These are phyloP conservation scores for Incurvaria masculella DNA, from an alignment of 2,888 invertebrate species.

Conservation along the genomic window DNA sequence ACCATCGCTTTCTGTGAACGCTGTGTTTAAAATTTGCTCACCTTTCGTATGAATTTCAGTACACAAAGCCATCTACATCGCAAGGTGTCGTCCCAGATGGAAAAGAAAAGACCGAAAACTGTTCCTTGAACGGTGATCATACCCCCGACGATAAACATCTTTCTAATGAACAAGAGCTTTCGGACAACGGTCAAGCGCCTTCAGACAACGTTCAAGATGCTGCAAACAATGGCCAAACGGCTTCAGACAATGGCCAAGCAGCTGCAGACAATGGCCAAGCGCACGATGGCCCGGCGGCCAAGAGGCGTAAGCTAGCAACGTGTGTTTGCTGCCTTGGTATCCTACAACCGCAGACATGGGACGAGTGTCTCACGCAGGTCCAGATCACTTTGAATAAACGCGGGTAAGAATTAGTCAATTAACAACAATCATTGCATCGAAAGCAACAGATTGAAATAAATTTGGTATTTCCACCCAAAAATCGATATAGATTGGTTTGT, in stretches of 20 bases:
- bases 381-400: conserved; percentile 51
- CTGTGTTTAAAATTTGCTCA: too few relatives aligned
- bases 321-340: conserved; percentile 74
- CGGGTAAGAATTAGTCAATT: too few relatives aligned
- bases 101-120: background rate
- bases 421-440: too few relatives aligned
- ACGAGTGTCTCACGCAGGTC: conserved; percentile 45
- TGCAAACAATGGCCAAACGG: conserved; percentile 22
- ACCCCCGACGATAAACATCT: background rate
- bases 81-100: background rate
- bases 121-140: background rate
- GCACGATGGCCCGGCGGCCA: conserved; percentile 24
- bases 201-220: background rate
- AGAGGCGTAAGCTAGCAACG: conserved; percentile 45
- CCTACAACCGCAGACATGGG: conserved; percentile 60
- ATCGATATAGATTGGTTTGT: too few relatives aligned
- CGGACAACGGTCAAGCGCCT: background rate
- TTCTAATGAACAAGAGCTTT: background rate
- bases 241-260: conserved; percentile 35
- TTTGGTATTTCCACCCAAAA: too few relatives aligned
- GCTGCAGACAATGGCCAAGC: conserved; percentile 35
- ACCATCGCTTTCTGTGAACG: too few relatives aligned
- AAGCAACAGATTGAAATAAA: too few relatives aligned
- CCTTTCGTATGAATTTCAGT: too few relatives aligned
- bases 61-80: too few relatives aligned